Base-by-base conservation (phyloP, 2,113 vertebrate genomes). In the Sarotherodon lohbergeri region DNA sequence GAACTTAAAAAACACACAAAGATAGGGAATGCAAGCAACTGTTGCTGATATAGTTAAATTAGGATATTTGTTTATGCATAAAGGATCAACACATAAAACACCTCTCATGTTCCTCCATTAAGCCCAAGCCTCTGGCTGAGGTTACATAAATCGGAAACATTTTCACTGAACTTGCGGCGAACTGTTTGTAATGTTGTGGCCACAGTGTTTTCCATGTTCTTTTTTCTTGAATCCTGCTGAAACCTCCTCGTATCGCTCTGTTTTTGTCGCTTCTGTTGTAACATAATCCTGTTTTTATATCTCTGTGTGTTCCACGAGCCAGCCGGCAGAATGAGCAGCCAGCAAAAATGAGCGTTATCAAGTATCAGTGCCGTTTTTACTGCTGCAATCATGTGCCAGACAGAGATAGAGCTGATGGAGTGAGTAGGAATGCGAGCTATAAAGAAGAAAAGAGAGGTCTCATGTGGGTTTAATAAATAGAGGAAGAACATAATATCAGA, bases 281-380 rank as follows among this genome's bases (percentile, higher is more conserved):
- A 94, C 83, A 29, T 27, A 83, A 93, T 90, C 80, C 63, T 93
- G 92, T 90, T 93, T 91, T 94, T 90, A 80, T 85, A 87, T 61
- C 19, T 68, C 83, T 46, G 19, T 57, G 82, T 83, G 85, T 85
- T 84, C 80, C 39, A 36, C 3, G 34, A 88, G 82, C 68, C 84
- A 81, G 61, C n/a, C 24, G 1, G 39, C 85, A 82, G 83, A 41
- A 54, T 19, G 52, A 82, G 83, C 83, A 81, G 84, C 83, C 93
- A 90, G 88, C 86, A 80, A 89, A 68, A 86, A 82, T 80, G 71
- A 82, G 63, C 76, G 85, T 90, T 91, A 91, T 93, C 86, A 84
- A 89, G 83, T 90, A 85, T 91, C 88, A 80, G 81, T 52, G 84
- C 81, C 83, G 85, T 86, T 90, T 88, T 91, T 83, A 79, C 66